Conservation (phyloP, 2,797 vertebrate genomes). For the Choloepus didactylus region DNA sequence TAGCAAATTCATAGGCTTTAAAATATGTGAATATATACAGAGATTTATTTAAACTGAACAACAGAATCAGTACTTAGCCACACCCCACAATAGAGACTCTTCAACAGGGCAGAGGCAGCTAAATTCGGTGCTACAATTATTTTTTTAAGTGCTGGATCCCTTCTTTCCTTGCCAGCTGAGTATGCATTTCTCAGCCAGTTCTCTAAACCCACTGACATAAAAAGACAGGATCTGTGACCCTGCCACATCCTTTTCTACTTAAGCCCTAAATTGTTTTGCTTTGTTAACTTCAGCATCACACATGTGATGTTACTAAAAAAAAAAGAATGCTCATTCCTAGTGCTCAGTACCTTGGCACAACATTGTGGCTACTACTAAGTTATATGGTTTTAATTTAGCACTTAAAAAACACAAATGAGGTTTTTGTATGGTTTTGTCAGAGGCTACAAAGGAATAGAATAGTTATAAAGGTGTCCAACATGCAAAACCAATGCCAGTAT, state of each 20-base stretch:
- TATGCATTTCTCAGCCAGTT: background rate
- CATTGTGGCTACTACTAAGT: background rate
- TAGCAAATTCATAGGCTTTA: background rate
- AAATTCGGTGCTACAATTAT: background rate
- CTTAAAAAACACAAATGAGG: background rate
- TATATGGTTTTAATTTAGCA: background rate
- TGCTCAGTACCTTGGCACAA: background rate
- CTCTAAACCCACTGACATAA: constrained; percentile 61
- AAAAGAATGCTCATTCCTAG: background rate
- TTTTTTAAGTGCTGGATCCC: background rate
- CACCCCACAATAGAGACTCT: background rate
- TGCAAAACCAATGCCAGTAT: background rate
- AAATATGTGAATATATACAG: background rate
- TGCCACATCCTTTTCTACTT: constrained; percentile 60
- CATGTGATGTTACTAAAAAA: constrained; percentile 74
- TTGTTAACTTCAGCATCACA: background rate
- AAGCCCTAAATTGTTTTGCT: background rate
- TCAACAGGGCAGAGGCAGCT: background rate
- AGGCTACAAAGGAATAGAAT: background rate
- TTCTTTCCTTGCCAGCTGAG: constrained; percentile 70
- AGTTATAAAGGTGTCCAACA: background rate
- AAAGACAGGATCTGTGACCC: constrained; percentile 67
- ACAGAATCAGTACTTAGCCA: background rate
- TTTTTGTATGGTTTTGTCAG: background rate
- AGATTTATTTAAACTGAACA: background rate